phyloP scores from a whole-genome alignment of 2,888 invertebrate genomes.

The Macrophya alboannulata region DNA sequence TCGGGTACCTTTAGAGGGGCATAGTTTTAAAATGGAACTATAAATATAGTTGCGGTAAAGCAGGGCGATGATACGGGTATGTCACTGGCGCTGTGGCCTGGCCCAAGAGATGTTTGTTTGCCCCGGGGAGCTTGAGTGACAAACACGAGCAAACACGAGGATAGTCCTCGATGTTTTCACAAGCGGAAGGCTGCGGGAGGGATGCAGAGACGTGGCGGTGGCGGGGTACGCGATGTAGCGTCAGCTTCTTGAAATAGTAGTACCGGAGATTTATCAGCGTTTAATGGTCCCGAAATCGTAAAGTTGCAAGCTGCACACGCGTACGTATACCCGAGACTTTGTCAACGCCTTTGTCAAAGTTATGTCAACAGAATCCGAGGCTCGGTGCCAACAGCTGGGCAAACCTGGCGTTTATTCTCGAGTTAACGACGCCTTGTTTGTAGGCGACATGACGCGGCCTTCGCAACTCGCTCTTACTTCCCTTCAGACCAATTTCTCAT shows the following conservation, averaged over 20 bases:
- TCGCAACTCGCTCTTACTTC: constrained; percentile 33
- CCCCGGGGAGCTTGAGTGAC: constrained; percentile 73
- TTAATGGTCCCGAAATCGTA: constrained; percentile 76
- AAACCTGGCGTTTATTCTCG: constrained; percentile 75
- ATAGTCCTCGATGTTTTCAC: constrained; percentile 68
- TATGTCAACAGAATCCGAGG: constrained; percentile 75
- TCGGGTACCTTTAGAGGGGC: not conserved
- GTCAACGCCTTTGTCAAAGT: constrained; percentile 79
- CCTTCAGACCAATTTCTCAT: constrained; percentile 13
- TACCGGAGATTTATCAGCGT: constrained; percentile 73
- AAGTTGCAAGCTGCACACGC: constrained; percentile 62
- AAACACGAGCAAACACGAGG: constrained; percentile 69
- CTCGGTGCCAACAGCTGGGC: constrained; percentile 76
- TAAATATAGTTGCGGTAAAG: constrained; percentile 68
- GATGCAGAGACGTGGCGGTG: not conserved
- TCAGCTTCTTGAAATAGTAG: constrained; percentile 65
- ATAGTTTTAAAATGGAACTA: constrained; percentile 59
- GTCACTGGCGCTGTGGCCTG: constrained; percentile 69
- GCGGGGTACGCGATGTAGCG: not conserved
- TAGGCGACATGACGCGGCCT: constrained; percentile 64
- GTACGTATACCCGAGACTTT: constrained; percentile 69
- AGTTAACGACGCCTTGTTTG: constrained; percentile 77
- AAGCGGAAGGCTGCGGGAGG: constrained; percentile 59
- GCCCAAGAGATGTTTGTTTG: constrained; percentile 74
- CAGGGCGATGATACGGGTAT: constrained; percentile 62